Conservation (phyloP, 2,113 vertebrate species). For the Argyrosomus japonicus region DNA sequence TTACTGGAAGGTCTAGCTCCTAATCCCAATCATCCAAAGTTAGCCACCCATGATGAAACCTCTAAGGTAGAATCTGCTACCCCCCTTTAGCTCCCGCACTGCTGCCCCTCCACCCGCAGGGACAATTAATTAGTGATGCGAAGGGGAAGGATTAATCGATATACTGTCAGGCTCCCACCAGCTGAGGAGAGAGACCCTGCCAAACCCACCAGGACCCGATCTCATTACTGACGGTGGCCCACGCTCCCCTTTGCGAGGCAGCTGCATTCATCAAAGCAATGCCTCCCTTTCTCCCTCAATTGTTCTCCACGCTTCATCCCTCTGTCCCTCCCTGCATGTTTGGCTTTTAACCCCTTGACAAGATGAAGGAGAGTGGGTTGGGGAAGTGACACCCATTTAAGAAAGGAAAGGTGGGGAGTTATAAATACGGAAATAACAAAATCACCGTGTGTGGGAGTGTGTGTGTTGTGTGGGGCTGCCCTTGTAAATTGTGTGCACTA, state of each 20-base stretch:
- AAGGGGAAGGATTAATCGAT: conserved; percentile 71
- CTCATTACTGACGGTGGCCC: conserved; percentile 69
- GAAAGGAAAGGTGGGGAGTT: conserved; percentile 39
- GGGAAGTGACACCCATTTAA: conserved; percentile 66
- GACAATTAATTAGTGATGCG: conserved; percentile 68
- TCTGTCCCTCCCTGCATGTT: conserved; percentile 42
- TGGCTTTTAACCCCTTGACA: conserved; percentile 52
- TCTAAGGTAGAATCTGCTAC: conserved; percentile 12
- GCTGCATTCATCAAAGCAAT: conserved; percentile 71
- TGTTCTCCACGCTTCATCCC: conserved; percentile 34
- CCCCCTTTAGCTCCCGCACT: neutral
- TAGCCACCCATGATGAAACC: conserved; percentile 44
- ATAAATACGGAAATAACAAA: conserved; percentile 49
- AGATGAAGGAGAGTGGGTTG: conserved; percentile 60
- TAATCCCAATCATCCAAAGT: conserved; percentile 25
- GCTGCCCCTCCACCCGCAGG: conserved; percentile 24
- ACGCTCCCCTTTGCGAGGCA: conserved; percentile 54
- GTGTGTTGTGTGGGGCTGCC: neutral
- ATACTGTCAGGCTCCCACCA: conserved; percentile 58
- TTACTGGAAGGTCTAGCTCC: neutral
- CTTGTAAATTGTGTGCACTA: conserved; percentile 9
- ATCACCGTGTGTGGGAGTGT: neutral
- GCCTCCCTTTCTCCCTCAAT: conserved; percentile 42
- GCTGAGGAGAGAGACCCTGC: conserved; percentile 65
- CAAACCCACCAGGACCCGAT: conserved; percentile 72